Percentiles rank a stretch among this genome's conserved stretches.
Evolutionary conservation across 1,140 invertebrate species (phyloP).

Genomic region (Patella vulgata): DNA sequence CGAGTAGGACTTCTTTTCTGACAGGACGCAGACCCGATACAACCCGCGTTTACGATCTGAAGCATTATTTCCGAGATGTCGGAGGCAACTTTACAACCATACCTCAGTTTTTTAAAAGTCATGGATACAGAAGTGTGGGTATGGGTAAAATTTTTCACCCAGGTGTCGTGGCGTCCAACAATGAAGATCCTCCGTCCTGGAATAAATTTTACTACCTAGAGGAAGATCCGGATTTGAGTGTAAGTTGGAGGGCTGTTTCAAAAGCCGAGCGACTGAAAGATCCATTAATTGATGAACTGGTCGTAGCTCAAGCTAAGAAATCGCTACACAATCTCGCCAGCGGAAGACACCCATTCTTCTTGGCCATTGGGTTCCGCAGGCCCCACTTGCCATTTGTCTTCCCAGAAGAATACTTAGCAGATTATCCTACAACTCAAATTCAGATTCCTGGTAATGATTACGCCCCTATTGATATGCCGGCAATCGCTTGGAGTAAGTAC

Average conservation of each 20-base stretch:
- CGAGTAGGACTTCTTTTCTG: conserved; percentile 85
- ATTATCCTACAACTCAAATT: conserved; percentile 33
- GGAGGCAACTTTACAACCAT: conserved; percentile 84
- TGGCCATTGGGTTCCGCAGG: conserved; percentile 36
- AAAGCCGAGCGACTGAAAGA: conserved; percentile 72
- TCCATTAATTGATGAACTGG: conserved; percentile 77
- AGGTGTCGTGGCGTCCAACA: conserved; percentile 58
- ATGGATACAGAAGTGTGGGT: conserved; percentile 81
- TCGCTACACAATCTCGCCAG: conserved; percentile 72
- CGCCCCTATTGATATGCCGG: conserved; percentile 33
- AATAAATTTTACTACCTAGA: conserved; percentile 22
- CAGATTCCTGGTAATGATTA: conserved; percentile 23
- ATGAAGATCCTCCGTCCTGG: conserved; percentile 24
- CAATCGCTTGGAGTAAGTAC: conserved; percentile 29
- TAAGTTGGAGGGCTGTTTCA: background rate
- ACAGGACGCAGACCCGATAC: conserved; percentile 84
- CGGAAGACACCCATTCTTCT: conserved; percentile 68
- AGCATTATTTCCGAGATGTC: conserved; percentile 78
- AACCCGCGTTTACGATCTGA: conserved; percentile 79
- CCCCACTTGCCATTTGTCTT: conserved; percentile 43
- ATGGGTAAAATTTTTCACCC: conserved; percentile 86
- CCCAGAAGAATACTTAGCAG: conserved; percentile 66
- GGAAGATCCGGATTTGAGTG: background rate
- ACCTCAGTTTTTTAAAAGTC: conserved; percentile 82
- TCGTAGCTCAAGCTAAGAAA: conserved; percentile 72